These are phyloP conservation scores for Beris chalybata DNA, from an alignment of 2,888 invertebrate genomes.

Conservation along the genomic window DNA sequence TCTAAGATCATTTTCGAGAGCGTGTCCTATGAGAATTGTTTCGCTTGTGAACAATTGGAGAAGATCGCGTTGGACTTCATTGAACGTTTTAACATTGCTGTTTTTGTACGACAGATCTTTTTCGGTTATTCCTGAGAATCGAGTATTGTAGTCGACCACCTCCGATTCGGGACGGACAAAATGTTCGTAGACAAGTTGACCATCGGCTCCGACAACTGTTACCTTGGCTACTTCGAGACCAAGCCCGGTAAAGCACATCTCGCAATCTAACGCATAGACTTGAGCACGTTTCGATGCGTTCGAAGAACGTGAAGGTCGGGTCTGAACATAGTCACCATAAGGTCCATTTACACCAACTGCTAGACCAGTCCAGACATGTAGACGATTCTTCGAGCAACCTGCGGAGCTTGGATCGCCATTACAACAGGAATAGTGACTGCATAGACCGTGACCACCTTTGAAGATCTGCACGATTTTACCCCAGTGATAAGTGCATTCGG, in stretches of 20 bases:
- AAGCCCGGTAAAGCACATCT: conserved; percentile 90
- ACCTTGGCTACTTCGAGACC: conserved; percentile 88
- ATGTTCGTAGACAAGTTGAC: conserved; percentile 77
- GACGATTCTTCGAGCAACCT: conserved; percentile 67
- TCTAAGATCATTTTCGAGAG: conserved; percentile 89
- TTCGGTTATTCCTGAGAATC: conserved; percentile 88
- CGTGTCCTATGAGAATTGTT: conserved; percentile 93
- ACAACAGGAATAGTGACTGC: conserved; percentile 66
- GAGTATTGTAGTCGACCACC: conserved; percentile 92
- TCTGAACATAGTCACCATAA: conserved; percentile 67
- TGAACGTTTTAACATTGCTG: conserved; percentile 68
- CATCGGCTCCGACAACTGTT: conserved; percentile 76
- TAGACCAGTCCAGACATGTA: conserved; percentile 80
- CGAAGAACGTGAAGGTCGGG: conserved; percentile 51
- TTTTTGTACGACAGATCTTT: conserved; percentile 61
- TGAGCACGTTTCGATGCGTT: conserved; percentile 43
- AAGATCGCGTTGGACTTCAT: conserved; percentile 84
- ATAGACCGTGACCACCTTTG: conserved; percentile 42
- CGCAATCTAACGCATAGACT: conserved; percentile 90
- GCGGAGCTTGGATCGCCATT: conserved; percentile 53
- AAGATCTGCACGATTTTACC: conserved; percentile 70
- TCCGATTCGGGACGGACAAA: conserved; percentile 79
- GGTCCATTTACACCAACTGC: conserved; percentile 74
- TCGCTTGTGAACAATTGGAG: conserved; percentile 76
- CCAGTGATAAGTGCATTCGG: conserved; percentile 86